Conservation (phyloP, 2,113 vertebrate species). For the Pomatostomus ruficeps region DNA sequence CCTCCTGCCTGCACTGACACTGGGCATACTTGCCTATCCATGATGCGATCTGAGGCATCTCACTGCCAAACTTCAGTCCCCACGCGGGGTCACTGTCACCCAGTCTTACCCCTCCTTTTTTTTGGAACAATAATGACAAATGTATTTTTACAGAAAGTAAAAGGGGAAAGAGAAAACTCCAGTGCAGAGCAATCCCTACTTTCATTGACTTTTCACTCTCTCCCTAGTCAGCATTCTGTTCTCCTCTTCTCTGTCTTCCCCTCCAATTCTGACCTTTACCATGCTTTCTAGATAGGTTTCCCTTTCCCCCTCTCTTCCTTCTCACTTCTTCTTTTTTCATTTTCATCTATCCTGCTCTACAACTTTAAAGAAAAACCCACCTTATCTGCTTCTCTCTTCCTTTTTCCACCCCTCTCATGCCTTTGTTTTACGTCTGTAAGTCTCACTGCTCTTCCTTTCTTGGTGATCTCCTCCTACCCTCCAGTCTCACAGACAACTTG, state of each 20-base stretch:
- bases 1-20: background rate
- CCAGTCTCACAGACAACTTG: background rate
- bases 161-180: background rate
- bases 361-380: background rate
- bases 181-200: background rate
- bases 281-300: background rate
- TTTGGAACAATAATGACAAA: background rate
- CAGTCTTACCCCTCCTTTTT: background rate
- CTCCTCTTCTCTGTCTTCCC: background rate
- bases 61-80: background rate
- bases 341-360: background rate
- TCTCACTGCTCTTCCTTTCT: background rate
- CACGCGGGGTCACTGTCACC: accelerated
- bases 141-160: background rate
- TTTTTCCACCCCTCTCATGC: background rate
- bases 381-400: background rate
- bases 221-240: background rate
- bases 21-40: background rate
- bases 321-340: background rate
- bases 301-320: background rate
- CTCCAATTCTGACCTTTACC: background rate
- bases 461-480: background rate
- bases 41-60: background rate
- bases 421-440: background rate
- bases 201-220: background rate